These are phyloP conservation scores for Caenorhabditis zanzibari DNA, from an alignment of 2,888 invertebrate genomes.

Conservation along the genomic window DNA sequence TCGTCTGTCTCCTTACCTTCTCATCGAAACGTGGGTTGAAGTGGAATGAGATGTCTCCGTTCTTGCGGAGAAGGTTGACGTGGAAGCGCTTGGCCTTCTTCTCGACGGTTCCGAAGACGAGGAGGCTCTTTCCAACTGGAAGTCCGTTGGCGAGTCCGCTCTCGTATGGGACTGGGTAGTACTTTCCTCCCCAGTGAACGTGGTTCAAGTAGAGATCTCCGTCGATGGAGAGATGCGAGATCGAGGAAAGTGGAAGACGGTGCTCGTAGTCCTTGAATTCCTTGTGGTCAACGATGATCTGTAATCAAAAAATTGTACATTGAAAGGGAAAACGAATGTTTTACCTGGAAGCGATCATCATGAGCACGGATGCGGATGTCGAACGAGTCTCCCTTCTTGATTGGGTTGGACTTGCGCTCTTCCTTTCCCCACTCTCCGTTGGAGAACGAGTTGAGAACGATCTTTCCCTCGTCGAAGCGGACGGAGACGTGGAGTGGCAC, in stretches of 20 bases:
- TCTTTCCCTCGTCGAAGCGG: constrained; percentile 83
- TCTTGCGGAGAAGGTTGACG: constrained; percentile 81
- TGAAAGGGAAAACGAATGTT: background rate
- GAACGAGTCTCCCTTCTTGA: constrained; percentile 80
- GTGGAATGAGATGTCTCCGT: constrained; percentile 83
- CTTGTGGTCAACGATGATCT: constrained; percentile 78
- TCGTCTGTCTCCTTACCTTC: constrained; percentile 65
- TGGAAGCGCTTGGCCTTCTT: constrained; percentile 83
- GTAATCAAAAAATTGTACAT: background rate
- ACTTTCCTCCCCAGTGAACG: constrained; percentile 80
- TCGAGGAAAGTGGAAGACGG: constrained; percentile 75
- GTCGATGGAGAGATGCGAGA: constrained; percentile 77
- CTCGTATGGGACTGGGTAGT: constrained; percentile 82
- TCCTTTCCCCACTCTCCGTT: constrained; percentile 80
- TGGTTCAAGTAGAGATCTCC: constrained; percentile 79
- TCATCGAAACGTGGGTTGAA: constrained; percentile 82
- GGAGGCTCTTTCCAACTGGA: constrained; percentile 81
- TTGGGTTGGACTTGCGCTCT: constrained; percentile 79
- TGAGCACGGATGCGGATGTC: constrained; percentile 79
- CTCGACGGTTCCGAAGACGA: constrained; percentile 82
- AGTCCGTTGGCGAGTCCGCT: constrained; percentile 81
- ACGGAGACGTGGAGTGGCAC: constrained; percentile 82
- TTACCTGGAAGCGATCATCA: constrained; percentile 76
- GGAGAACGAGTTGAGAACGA: constrained; percentile 82
- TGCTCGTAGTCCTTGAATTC: constrained; percentile 80